phyloP scores from a whole-genome alignment of 2,888 invertebrate species.

The Cephus spinipes region DNA sequence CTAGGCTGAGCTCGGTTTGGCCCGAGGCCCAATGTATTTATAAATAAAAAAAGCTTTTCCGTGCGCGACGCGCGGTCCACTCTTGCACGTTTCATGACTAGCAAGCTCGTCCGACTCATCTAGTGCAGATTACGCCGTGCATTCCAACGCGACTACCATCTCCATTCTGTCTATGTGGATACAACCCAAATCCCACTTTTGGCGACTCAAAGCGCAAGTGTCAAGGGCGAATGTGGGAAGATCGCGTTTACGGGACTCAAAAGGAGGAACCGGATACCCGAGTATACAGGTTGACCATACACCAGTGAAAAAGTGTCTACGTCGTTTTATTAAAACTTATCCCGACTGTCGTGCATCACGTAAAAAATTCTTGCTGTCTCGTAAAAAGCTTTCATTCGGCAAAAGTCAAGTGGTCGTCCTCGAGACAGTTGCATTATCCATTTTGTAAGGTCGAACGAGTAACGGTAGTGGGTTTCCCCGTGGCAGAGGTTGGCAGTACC shows the following conservation, averaged over 20 bases:
- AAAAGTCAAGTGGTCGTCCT: neutral
- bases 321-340: neutral
- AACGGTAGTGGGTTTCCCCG: neutral
- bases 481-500: slow-evolving; percentile 43
- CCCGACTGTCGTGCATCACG: neutral
- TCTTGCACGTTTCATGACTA: slow-evolving; percentile 3
- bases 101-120: neutral
- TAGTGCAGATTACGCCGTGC: neutral
- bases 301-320: neutral
- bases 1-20: slow-evolving; percentile 55
- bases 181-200: neutral
- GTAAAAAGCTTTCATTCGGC: neutral
- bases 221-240: neutral
- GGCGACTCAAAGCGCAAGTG: neutral
- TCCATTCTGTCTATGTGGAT: neutral
- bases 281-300: neutral
- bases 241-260: neutral
- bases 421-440: neutral
- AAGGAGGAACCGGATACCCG: neutral
- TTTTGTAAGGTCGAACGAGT: neutral
- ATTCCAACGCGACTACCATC: neutral
- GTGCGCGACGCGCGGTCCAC: slow-evolving; percentile 24
- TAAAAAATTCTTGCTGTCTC: neutral
- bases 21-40: slow-evolving; percentile 49
- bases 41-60: slow-evolving; percentile 45